phyloP scores from a whole-genome alignment of 2,888 invertebrate genomes.

The Tolmerus cingulatus region DNA sequence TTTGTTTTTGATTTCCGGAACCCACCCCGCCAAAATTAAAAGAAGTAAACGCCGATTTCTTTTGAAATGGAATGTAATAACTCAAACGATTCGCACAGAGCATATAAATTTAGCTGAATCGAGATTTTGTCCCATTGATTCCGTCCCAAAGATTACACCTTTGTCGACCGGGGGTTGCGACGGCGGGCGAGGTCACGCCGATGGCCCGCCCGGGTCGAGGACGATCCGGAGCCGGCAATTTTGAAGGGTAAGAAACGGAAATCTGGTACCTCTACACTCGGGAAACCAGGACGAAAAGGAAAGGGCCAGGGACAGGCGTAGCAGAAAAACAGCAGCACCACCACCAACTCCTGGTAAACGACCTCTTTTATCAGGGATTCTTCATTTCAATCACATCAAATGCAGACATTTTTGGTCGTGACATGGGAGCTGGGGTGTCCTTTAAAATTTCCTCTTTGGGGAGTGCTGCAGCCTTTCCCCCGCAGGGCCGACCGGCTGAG shows the following conservation, averaged over 20 bases:
- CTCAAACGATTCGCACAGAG: slow-evolving; percentile 33
- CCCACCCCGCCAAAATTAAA: background rate
- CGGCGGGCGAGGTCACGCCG: background rate
- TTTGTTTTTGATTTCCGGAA: background rate
- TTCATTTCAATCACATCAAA: slow-evolving; percentile 55
- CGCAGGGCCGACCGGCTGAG: background rate
- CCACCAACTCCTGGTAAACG: slow-evolving; percentile 51
- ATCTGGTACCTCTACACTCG: background rate
- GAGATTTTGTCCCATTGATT: slow-evolving; percentile 9
- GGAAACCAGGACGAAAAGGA: background rate
- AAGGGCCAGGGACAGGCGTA: slow-evolving; percentile 12
- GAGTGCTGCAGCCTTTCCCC: background rate
- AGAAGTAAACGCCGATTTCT: background rate
- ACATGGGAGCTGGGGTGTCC: slow-evolving; percentile 50
- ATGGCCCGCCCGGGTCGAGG: background rate
- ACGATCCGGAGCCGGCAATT: background rate
- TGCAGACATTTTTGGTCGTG: slow-evolving; percentile 54
- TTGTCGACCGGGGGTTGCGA: background rate
- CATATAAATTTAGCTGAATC: slow-evolving; percentile 10
- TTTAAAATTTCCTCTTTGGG: slow-evolving; percentile 45
- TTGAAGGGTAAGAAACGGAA: slow-evolving; percentile 12
- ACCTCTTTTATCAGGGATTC: slow-evolving; percentile 54
- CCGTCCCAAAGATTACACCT: slow-evolving; percentile 14
- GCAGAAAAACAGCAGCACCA: slow-evolving; percentile 45
- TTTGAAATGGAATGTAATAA: slow-evolving; percentile 28